Conservation (phyloP, 2,888 invertebrate species). For the Hyalella azteca region DNA sequence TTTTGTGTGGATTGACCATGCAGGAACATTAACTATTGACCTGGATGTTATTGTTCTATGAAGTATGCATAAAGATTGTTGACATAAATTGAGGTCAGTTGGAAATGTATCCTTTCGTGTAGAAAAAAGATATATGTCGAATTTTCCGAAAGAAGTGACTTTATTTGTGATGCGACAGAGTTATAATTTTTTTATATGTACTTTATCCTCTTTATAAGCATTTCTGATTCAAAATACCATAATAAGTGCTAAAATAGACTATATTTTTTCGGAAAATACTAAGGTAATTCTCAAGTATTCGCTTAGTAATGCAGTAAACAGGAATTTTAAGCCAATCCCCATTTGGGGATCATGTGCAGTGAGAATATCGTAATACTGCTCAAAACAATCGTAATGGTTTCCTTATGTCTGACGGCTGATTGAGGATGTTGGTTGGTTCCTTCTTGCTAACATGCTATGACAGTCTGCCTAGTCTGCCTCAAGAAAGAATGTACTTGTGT, state of each 20-base stretch:
- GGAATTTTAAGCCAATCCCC: slow-evolving; percentile 7
- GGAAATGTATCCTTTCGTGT: no score
- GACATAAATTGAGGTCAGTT: no score
- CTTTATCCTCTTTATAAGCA: slow-evolving; percentile 12
- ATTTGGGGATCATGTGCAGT: slow-evolving; percentile 6
- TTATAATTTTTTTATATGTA: background rate
- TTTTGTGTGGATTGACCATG: no score
- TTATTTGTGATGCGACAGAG: no score
- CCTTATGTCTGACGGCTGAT: slow-evolving; percentile 5
- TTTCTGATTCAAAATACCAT: slow-evolving; percentile 13
- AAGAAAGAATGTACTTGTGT: background rate
- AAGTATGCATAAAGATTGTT: no score
- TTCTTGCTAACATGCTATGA: background rate
- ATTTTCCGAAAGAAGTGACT: no score
- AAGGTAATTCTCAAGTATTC: background rate
- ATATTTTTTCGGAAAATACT: slow-evolving; percentile 10
- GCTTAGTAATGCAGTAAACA: background rate
- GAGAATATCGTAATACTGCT: slow-evolving; percentile 16
- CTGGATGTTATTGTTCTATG: no score
- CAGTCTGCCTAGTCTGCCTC: background rate
- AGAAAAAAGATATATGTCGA: no score
- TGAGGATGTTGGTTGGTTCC: slow-evolving; percentile 10
- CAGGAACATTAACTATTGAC: no score
- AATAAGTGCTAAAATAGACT: slow-evolving; percentile 4
- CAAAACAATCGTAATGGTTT: background rate